Percentiles rank a stretch among this genome's conserved stretches.
phyloP scores from a whole-genome alignment of 2,888 invertebrate species.

The Linyphia triangularis region DNA sequence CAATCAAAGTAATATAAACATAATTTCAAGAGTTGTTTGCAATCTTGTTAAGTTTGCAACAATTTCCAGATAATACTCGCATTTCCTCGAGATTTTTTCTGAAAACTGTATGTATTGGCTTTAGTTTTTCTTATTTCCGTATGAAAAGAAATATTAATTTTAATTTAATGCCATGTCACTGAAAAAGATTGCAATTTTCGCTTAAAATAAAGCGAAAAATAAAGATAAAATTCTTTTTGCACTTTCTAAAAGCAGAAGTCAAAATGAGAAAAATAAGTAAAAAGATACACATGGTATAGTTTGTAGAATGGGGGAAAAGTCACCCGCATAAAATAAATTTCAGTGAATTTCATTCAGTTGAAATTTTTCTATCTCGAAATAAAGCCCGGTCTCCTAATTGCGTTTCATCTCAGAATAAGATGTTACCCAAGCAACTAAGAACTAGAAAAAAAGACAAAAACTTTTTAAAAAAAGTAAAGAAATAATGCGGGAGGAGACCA shows the following conservation, averaged over 20 bases:
- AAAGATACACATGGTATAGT: neutral
- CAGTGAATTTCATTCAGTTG: slow-evolving; percentile 44
- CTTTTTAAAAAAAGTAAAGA: neutral
- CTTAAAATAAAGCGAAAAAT: too few relatives aligned
- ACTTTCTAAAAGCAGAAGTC: neutral
- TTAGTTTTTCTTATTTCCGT: too few relatives aligned
- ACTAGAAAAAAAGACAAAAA: neutral
- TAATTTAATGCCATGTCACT: too few relatives aligned
- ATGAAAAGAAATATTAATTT: too few relatives aligned
- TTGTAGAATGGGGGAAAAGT: neutral
- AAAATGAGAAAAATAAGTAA: neutral
- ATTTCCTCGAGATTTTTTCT: too few relatives aligned
- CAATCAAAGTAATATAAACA: too few relatives aligned
- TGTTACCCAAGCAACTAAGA: slow-evolving; percentile 18
- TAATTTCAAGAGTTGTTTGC: too few relatives aligned
- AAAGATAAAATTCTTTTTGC: neutral
- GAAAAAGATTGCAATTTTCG: neutral
- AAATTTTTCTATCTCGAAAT: slow-evolving; percentile 27
- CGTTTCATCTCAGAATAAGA: slow-evolving; percentile 36
- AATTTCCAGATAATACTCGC: too few relatives aligned
- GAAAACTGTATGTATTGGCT: too few relatives aligned
- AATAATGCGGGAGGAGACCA: slow-evolving; percentile 3
- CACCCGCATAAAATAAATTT: slow-evolving; percentile 38
- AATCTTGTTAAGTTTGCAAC: too few relatives aligned
- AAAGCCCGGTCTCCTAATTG: slow-evolving; percentile 23